Evolutionary conservation across 2,888 invertebrate genomes (phyloP), one percentile per base, ranked within the genome.

Genomic region (Ophion slaviceki): DNA sequence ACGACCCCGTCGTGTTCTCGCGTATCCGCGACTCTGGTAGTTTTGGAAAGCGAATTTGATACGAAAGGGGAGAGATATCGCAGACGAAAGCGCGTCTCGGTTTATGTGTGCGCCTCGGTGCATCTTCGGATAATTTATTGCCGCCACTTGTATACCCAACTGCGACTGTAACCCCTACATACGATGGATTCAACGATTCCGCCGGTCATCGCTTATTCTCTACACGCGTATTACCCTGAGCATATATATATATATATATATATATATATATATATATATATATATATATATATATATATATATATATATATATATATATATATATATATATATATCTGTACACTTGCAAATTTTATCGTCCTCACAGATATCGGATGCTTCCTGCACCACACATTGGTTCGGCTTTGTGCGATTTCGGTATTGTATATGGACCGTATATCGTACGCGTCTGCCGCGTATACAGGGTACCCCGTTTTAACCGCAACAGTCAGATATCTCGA

Each of bases 191-290:
- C 81, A 71, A 81, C 77, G 71, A 84, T 62, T 81, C 67, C 62
- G 68, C 78, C 40, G 80, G 67, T 80, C 77, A 78, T 80, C 77
- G 72, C 77, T 81, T 78, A 78, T 85, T 85, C 62, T 67, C 77
- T 78, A 36, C 77, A 78, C 77, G 77, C 57, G 53, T 78, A 74
- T 81, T 78, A 24, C 24, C 8, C 20, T 40, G 40, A 11, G 14
- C 5, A 62, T 62, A 62, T 32, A 47, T 32, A 40, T 64, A 77
- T 28, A 36, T 40, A 32, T 32, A 32, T 32, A 32, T 32, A 67
- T 32, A 20, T 20, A 53, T n/a, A 53, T n/a, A 47, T 32, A 14
- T 47, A 28, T 66, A 32, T 47, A 53, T 71, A 67, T 32, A 20
- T 20, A 53, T n/a, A 53, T n/a, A 47, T 32, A 14, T 47, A 28